phyloP scores from a whole-genome alignment of 1,140 invertebrate genomes.

The Trachymyrmex septentrionalis region DNA sequence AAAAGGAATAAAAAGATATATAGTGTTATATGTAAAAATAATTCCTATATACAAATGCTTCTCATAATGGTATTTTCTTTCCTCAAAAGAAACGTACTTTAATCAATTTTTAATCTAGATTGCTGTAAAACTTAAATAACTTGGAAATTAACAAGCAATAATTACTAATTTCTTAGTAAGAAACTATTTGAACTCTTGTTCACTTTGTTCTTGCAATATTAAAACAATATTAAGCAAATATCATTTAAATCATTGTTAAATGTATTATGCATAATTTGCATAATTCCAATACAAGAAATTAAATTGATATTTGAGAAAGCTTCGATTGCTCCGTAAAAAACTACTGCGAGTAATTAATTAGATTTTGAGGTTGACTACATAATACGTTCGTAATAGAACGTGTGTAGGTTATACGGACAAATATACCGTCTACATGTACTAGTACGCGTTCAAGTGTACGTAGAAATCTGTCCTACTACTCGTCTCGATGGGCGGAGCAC shows the following conservation, averaged over 20 bases:
- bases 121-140: not conserved
- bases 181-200: not conserved
- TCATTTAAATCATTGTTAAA: not conserved
- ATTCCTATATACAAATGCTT: not conserved
- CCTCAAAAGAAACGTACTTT: not conserved
- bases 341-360: not conserved
- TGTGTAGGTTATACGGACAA: not conserved
- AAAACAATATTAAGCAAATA: not conserved
- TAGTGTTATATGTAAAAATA: not conserved
- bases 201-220: not conserved
- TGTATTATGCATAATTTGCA: not conserved
- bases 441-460: conserved; percentile 13
- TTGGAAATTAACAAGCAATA: not conserved
- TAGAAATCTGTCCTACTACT: conserved; percentile 69
- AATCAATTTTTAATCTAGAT: no score
- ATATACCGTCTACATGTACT: not conserved
- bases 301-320: not conserved
- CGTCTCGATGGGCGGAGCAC: conserved; percentile 82
- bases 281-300: not conserved
- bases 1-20: not conserved
- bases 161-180: not conserved
- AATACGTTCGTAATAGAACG: not conserved
- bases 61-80: not conserved
- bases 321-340: not conserved
- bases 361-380: not conserved